phyloP scores from a whole-genome alignment of 1,140 invertebrate genomes.

The Zaprionus capensis region DNA sequence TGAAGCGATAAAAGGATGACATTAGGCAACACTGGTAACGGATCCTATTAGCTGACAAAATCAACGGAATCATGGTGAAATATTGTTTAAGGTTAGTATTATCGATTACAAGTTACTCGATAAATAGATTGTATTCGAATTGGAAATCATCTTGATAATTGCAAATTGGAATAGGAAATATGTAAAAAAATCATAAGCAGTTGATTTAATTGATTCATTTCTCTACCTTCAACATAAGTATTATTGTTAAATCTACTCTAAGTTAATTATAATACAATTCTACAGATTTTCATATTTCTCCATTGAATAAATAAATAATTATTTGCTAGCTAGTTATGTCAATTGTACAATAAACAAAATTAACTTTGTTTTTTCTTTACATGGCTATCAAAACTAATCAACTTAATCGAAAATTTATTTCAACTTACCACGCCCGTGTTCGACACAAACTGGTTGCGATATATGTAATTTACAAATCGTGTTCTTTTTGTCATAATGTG shows the following conservation, averaged over 20 bases:
- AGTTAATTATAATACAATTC: too few species aligned
- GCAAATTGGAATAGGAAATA: too few species aligned
- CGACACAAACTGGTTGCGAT: slow-evolving; percentile 57
- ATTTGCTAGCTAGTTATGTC: background rate
- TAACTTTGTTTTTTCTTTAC: background rate
- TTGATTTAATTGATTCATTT: too few species aligned
- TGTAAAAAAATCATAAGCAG: too few species aligned
- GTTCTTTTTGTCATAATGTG: slow-evolving; percentile 11
- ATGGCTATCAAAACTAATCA: slow-evolving; percentile 5
- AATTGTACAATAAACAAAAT: background rate
- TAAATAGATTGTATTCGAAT: background rate
- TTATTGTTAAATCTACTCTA: too few species aligned
- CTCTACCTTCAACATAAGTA: too few species aligned
- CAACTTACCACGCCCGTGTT: background rate
- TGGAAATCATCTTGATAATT: background rate
- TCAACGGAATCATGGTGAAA: background rate
- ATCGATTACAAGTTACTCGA: too few species aligned
- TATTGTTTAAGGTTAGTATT: background rate
- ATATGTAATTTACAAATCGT: slow-evolving; percentile 33
- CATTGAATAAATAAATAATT: too few species aligned
- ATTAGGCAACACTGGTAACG: background rate
- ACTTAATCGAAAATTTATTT: slow-evolving; percentile 28
- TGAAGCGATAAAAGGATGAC: background rate
- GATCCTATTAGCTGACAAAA: background rate
- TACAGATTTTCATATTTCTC: too few species aligned